phyloP scores from a whole-genome alignment of 2,797 vertebrate species.

The Spatula clypeata region DNA sequence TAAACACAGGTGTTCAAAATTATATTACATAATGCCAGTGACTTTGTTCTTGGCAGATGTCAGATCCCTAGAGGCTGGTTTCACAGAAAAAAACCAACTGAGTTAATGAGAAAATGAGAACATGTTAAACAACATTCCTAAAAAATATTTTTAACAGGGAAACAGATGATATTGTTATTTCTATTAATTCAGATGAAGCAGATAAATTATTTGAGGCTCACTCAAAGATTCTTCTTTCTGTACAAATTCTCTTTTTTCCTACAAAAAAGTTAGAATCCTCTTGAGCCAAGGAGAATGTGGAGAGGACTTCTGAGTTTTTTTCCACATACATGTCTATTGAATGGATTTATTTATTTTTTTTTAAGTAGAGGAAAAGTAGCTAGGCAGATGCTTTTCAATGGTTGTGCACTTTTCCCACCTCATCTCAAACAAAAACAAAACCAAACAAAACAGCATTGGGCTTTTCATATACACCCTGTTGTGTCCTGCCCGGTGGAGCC shows the following conservation, averaged over 20 bases:
- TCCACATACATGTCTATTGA: neutral
- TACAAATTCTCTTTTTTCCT: neutral
- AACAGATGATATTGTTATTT: neutral
- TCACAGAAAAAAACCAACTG: neutral
- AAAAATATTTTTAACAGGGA: neutral
- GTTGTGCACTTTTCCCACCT: neutral
- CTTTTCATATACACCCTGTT: neutral
- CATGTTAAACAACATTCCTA: neutral
- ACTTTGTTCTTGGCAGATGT: neutral
- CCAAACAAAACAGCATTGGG: neutral
- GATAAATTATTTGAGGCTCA: neutral
- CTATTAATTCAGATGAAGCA: neutral
- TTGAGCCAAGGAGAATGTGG: neutral
- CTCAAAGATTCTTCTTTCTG: neutral
- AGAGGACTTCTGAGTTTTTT: neutral
- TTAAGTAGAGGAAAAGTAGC: neutral
- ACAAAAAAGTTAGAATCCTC: neutral
- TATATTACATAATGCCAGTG: rapidly evolving
- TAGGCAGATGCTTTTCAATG: neutral
- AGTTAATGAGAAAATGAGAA: neutral
- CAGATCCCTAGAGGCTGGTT: neutral
- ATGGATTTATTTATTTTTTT: neutral
- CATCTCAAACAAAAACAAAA: neutral
- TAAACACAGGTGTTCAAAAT: neutral
- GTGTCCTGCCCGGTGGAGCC: neutral